phyloP scores from a whole-genome alignment of 2,797 vertebrate genomes.

The Eulemur albifrons region DNA sequence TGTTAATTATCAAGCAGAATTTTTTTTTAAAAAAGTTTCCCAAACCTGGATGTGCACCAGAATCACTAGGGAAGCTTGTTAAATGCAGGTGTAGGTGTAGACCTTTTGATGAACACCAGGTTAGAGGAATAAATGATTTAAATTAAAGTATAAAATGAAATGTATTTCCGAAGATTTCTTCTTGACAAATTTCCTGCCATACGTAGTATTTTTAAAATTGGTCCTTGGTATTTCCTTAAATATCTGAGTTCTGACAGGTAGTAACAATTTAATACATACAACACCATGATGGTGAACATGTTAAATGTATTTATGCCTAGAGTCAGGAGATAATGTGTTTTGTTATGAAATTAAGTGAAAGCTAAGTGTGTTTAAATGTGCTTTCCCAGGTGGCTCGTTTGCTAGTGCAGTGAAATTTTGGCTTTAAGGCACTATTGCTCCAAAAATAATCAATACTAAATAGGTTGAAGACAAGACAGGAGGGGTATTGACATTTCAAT shows the following conservation, averaged over 20 bases:
- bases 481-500: constrained; percentile 11
- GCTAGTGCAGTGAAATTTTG: neutral
- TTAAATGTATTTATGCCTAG: neutral
- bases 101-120: neutral
- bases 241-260: neutral
- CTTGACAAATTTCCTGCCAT: neutral
- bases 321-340: neutral
- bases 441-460: neutral
- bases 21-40: neutral
- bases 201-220: neutral
- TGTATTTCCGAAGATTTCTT: neutral
- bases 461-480: neutral
- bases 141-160: neutral
- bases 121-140: neutral
- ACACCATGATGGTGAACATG: neutral
- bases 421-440: constrained; percentile 20
- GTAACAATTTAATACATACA: neutral
- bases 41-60: neutral
- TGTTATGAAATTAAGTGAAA: constrained; percentile 14
- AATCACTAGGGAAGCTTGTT: neutral
- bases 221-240: neutral
- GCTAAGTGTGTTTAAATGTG: neutral
- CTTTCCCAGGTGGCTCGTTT: constrained; percentile 24
- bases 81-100: neutral
- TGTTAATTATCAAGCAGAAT: neutral